Base-by-base conservation (phyloP, 2,113 vertebrate species). In the Platysteira castanea region DNA sequence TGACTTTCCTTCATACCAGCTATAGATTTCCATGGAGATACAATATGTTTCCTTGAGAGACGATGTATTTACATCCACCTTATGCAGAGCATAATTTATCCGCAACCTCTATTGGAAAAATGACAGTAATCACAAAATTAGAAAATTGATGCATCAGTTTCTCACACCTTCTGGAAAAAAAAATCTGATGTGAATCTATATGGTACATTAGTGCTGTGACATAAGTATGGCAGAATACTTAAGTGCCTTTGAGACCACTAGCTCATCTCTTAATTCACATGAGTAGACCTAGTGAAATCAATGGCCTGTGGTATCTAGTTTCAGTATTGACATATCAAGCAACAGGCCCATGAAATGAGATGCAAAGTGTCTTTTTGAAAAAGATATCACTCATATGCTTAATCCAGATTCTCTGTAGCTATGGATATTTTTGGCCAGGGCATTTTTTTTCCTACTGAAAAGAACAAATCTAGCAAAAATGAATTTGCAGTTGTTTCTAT, bases 181-280 rank as follows among this genome's bases (percentile, higher is more conserved):
- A 21, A n/a, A 69, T 52, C 67, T 93, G 44, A 59, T 68, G n/a
- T 71, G 52, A 78, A 22, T 67, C 65, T 91, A 21, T 52, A 82
- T n/a, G n/a, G 67, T 89, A 53, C 91, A 93, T 95, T 93, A 93
- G 78, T 94, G 85, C 82, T 61, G 84, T 79, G 50, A 53, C 89
- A 46, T 82, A 83, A 82, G 37, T 93, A 77, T 78, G 80, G 94
- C 81, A 78, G 85, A 92, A 65, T 65, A 78, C 42, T 71, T 90
- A 79, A 97, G 90, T 93, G 81, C 94, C 81, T 94, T 82, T 96
- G 95, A 78, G 97, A 95, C 89, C 78, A 74, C 21, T 83, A 87
- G 50, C 85, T 94, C 84, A 61, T 94, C 79, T 92, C 90, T 82
- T 78, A 96, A 94, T 88, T 96, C 94, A 90, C 84, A 81, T 92